Evolutionary conservation across 2,888 invertebrate species (phyloP).

Genomic region (Stenurella melanura): DNA sequence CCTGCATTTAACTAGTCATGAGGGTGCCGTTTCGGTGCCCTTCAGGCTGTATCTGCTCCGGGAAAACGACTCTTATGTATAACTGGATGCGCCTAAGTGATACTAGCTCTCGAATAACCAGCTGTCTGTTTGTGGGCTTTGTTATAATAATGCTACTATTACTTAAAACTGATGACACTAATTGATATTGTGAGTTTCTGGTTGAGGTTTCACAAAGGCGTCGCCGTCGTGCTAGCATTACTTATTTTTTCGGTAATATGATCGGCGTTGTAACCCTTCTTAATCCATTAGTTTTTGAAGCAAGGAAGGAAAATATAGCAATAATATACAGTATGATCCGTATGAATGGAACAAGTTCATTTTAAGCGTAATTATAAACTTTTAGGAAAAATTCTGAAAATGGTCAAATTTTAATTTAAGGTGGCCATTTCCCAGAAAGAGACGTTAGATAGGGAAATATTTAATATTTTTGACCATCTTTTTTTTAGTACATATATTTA

Average conservation of each 20-base stretch:
- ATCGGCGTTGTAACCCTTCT: neutral
- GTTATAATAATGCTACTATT: slow-evolving; percentile 23
- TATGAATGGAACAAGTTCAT: too few species aligned
- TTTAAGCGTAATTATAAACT: too few species aligned
- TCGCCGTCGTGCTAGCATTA: neutral
- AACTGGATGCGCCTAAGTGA: slow-evolving; percentile 55
- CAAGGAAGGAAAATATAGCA: neutral
- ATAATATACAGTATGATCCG: neutral
- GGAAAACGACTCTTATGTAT: slow-evolving; percentile 53
- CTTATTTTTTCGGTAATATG: neutral
- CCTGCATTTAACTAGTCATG: slow-evolving; percentile 57
- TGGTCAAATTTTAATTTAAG: too few species aligned
- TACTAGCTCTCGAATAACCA: slow-evolving; percentile 32
- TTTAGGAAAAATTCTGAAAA: too few species aligned
- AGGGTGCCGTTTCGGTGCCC: slow-evolving; percentile 56
- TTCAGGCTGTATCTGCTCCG: slow-evolving; percentile 48
- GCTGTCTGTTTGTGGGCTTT: slow-evolving; percentile 13
- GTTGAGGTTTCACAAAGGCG: neutral
- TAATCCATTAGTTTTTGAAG: neutral
- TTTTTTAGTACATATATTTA: too few species aligned
- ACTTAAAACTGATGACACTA: slow-evolving; percentile 10
- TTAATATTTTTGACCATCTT: too few species aligned
- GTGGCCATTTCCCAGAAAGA: too few species aligned
- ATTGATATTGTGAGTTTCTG: neutral
- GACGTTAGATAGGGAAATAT: too few species aligned